Evolutionary conservation across 2,888 invertebrate species (phyloP), one percentile per base, ranked within the genome.

Genomic region (Psylliodes chrysocephalus): DNA sequence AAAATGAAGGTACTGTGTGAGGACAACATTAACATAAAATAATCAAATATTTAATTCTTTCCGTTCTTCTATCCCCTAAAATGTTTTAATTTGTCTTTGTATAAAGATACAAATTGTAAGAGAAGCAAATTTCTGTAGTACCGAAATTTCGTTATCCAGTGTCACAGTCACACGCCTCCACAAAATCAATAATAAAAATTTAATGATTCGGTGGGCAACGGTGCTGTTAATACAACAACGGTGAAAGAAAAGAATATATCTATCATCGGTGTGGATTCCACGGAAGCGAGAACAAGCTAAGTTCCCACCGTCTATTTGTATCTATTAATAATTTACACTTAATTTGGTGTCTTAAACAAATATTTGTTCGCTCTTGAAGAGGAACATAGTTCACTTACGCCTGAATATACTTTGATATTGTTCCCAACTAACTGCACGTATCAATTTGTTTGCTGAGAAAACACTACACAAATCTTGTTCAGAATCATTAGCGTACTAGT

Each of bases 231-330:
- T 17, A 17, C 12, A 56, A 56, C 30, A 33, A 3, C 12, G 17
- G 15, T 42, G 25, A 46, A 18, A 49, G 15, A 47, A 19, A 22
- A 30, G 14, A 35, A 14, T 28, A 19, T 40, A 38, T n/a, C n/a
- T n/a, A n/a, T n/a, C n/a, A n/a, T n/a, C n/a, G n/a, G n/a, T n/a
- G n/a, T n/a, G n/a, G 35, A 47, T 19, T 17, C 25, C 35, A 59
- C 62, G 55, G 47, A 44, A 47, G 55, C 62, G 12, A 3, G 14
- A 47, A 47, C 62, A 14, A 3, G 14, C 17, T n/a, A 35, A 54
- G 55, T 64, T 64, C 64, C 64, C 64, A 64, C 40, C n/a, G 56
- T 52, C 35, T 56, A 52, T 64, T 60, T 64, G 56, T 61, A 60
- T 64, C 44, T 56, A 59, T 4, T 56, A 51, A 52, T 60, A 61